Evolutionary conservation across 2,113 vertebrate species (phyloP).

Genomic region (Galbula dea): DNA sequence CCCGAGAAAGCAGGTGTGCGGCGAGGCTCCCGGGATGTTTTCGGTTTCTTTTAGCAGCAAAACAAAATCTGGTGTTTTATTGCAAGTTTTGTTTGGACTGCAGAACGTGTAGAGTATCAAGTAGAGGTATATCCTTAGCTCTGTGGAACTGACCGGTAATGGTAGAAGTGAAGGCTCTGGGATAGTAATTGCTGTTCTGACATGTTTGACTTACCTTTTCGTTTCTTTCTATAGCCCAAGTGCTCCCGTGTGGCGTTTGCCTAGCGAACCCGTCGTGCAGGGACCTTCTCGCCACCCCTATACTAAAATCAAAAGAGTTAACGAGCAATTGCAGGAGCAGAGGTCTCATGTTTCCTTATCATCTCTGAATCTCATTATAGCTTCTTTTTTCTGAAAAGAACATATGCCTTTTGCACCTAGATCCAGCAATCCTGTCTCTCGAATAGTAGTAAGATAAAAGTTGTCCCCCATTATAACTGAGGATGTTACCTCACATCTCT

Average conservation of each 20-base stretch:
- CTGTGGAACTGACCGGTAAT: not conserved
- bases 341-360: not conserved
- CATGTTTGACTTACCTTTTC: not conserved
- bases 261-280: rapidly evolving
- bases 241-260: not conserved
- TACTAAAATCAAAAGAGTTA: too few relatives aligned
- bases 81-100: too few relatives aligned
- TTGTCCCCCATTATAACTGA: not conserved
- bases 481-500: not conserved
- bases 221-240: rapidly evolving
- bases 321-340: not conserved
- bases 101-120: too few relatives aligned
- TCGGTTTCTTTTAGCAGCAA: not conserved
- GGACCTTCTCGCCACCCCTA: not conserved
- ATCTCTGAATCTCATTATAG: not conserved
- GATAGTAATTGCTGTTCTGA: rapidly evolving
- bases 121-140: too few relatives aligned
- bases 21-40: rapidly evolving
- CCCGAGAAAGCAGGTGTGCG: rapidly evolving
- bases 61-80: rapidly evolving
- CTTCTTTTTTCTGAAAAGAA: not conserved
- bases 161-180: not conserved
- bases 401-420: rapidly evolving
- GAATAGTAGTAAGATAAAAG: not conserved
- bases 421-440: rapidly evolving